A percentile compares a stretch with the other conserved stretches of the same genome.
Evolutionary conservation across 2,888 invertebrate species (phyloP).

Genomic region (Limenitis camilla): DNA sequence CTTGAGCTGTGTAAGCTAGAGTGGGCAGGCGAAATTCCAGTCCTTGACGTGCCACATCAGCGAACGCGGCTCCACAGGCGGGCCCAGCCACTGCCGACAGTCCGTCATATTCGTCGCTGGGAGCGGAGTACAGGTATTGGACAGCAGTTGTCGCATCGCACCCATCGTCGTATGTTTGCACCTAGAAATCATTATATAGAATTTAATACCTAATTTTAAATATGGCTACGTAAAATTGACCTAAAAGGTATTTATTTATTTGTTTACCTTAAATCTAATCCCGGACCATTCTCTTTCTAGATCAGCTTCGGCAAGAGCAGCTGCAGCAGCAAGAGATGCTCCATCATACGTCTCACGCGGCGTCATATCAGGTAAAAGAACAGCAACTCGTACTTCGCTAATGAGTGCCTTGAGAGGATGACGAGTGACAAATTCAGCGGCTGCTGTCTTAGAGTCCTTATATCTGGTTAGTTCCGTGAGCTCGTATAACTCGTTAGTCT

Average conservation of each 20-base stretch:
- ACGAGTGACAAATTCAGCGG: constrained; percentile 30
- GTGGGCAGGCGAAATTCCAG: constrained; percentile 45
- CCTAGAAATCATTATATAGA: constrained; percentile 24
- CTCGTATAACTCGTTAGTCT: constrained; percentile 31
- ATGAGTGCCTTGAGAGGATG: constrained; percentile 29
- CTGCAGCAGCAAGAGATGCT: constrained; percentile 41
- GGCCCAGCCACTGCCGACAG: constrained; percentile 55
- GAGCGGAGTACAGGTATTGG: constrained; percentile 48
- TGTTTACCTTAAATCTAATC: constrained; percentile 22
- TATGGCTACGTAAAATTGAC: background rate
- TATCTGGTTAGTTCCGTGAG: constrained; percentile 27
- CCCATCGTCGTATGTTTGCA: constrained; percentile 45
- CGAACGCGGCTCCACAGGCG: constrained; percentile 53
- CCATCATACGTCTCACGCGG: constrained; percentile 38
- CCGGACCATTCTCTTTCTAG: constrained; percentile 16
- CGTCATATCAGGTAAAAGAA: constrained; percentile 35
- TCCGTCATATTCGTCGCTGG: constrained; percentile 46
- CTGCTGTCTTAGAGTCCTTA: constrained; percentile 31
- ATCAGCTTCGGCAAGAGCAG: constrained; percentile 47
- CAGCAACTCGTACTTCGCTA: constrained; percentile 41
- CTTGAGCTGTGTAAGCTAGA: constrained; percentile 49
- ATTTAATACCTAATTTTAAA: too few species aligned
- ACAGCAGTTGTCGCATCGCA: constrained; percentile 45
- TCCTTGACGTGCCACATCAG: constrained; percentile 49
- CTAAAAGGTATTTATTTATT: background rate